Conservation (phyloP, 2,113 vertebrate genomes). For the Sphaerodactylus townsendi region DNA sequence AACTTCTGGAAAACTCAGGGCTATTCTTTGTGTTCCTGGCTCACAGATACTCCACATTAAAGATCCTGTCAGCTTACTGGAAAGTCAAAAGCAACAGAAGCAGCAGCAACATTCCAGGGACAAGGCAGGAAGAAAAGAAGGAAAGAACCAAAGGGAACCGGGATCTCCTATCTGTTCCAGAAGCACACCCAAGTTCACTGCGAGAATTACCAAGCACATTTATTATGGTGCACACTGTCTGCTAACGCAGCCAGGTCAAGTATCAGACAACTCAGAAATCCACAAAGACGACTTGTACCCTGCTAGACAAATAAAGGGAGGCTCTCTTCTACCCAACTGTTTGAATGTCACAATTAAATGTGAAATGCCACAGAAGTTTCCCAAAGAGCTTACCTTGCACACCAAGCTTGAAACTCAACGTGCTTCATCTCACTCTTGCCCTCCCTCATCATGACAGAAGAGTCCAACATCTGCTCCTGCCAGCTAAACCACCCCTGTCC, state of each 20-base stretch:
- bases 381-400: constrained; percentile 53
- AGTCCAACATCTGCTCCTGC: neutral
- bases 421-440: constrained; percentile 3
- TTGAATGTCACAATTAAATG: neutral
- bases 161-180: accelerated
- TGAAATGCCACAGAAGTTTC: neutral
- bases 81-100: neutral
- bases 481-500: neutral
- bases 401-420: neutral
- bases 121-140: neutral
- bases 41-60: constrained; percentile 3
- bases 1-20: neutral
- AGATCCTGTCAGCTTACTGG: constrained; percentile 30
- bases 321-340: neutral
- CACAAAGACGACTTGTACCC: constrained; percentile 28
- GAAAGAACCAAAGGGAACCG: neutral
- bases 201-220: constrained; percentile 11
- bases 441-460: neutral
- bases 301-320: neutral
- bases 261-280: constrained; percentile 25
- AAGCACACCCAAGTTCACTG: constrained; percentile 38
- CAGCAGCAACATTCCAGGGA: neutral
- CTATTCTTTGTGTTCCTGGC: neutral
- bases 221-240: constrained; percentile 15
- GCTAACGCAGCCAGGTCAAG: neutral